Conservation (phyloP, 2,797 vertebrate species). For the Parauchenoglanis ngamensis region DNA sequence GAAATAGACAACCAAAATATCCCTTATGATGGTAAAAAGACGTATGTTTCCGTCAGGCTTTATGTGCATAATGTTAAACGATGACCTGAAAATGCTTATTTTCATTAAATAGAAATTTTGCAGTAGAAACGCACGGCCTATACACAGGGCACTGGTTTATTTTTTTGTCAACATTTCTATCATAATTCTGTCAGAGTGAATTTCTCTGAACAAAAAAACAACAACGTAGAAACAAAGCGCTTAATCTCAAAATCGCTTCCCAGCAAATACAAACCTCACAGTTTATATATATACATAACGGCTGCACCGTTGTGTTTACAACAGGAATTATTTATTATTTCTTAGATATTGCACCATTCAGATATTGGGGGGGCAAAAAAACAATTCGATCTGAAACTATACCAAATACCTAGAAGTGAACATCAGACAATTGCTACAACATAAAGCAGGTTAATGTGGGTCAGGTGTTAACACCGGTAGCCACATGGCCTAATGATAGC, state of each 20-base stretch:
- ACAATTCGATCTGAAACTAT: neutral
- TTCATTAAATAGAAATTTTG: neutral
- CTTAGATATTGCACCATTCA: neutral
- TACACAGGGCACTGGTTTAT: no score
- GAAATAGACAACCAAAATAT: neutral
- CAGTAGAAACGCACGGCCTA: neutral
- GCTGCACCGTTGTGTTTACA: neutral
- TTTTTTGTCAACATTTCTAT: neutral
- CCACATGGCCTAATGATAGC: no score
- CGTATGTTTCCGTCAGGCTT: neutral
- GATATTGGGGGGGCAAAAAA: neutral
- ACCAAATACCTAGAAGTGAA: neutral
- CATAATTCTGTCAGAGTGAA: neutral
- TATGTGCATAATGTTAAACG: neutral
- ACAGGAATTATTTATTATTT: constrained; percentile 11
- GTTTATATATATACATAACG: neutral
- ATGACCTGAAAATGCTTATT: neutral
- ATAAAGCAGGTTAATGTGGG: neutral
- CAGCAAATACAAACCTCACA: neutral
- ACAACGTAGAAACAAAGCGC: neutral
- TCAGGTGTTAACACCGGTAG: no score
- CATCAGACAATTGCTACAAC: neutral
- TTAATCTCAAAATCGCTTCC: neutral
- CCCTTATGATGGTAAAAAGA: neutral
- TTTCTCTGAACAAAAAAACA: neutral